Conservation (phyloP, 2,113 vertebrate genomes). For the Oxyura jamaicensis region DNA sequence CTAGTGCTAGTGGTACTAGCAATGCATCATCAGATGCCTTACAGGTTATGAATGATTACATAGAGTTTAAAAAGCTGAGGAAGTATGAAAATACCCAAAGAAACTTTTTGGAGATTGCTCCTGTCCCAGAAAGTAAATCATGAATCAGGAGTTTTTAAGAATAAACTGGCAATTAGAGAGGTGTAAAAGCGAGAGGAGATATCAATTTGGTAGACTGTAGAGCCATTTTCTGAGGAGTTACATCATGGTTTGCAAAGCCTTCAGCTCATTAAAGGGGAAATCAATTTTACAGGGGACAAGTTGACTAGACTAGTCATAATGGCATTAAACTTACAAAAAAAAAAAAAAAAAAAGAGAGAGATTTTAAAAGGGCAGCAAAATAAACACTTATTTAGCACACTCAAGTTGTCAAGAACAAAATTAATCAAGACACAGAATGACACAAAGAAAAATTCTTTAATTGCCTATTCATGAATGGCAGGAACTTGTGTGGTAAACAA, state of each 20-base stretch:
- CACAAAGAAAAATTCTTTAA: conserved; percentile 68
- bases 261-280: conserved; percentile 52
- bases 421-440: conserved; percentile 60
- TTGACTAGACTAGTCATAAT: conserved; percentile 55
- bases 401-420: conserved; percentile 57
- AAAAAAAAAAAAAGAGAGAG: background rate
- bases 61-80: background rate
- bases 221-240: conserved; percentile 24
- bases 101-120: background rate
- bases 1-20: background rate
- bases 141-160: background rate
- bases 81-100: background rate
- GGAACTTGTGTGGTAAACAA: conserved; percentile 12
- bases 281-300: conserved; percentile 51
- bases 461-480: conserved; percentile 42
- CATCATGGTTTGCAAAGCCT: background rate
- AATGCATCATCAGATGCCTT: background rate
- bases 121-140: background rate
- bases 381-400: conserved; percentile 57
- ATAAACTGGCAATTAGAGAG: background rate
- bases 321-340: conserved; percentile 48
- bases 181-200: background rate
- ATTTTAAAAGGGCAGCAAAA: conserved; percentile 56
- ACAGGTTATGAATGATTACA: background rate
- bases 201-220: background rate